Base-by-base conservation (phyloP, 2,888 invertebrate genomes). In the Cepaea hortensis region DNA sequence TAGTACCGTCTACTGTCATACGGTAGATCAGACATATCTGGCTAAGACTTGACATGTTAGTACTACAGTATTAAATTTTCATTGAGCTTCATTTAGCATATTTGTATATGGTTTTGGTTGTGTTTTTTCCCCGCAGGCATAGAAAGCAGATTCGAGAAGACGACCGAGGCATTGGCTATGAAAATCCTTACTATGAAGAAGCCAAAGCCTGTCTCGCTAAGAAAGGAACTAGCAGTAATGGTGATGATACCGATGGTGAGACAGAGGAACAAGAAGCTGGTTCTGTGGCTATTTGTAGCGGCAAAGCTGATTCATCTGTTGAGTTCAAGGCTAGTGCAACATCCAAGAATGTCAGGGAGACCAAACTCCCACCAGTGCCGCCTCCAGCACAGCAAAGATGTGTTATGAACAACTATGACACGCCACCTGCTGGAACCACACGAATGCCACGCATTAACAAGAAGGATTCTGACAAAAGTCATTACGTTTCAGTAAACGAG, bases 351-450 rank as follows among this genome's bases (percentile, higher is more conserved):
- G 35, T 15, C 5, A 76, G 46, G 50, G 68, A 75, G 20, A 65
- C 46, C 48, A 76, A 61, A 65, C 65, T 65, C 13, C 62, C 85
- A n/a, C 80, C 80, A 72, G 68, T 80, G 13, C 85, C 80, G 13
- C 85, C 61, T 23, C 75, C 81, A 62, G 46, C 70, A 6, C 73
- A 46, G 13, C 86, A 68, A 20, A 65, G 61, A 20, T 35, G 68
- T 79, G 86, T 83, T 18, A 86, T 86, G 86, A 86, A 86, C 70
- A 83, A 68, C 61, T 86, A 86, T 77, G 86, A 86, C 70, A 82
- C 55, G 15, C 86, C 86, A 61, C 86, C 86, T 13, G 18, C 76
- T 46, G 48, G 76, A 15, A 55, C 70, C 46, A 76, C 70, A 55
- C 55, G n/a, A 9, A 5, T 73, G 55, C 82, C 48, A 68, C n/a